Conservation (phyloP, 2,797 vertebrate genomes). For the Ptychadena robeensis region DNA sequence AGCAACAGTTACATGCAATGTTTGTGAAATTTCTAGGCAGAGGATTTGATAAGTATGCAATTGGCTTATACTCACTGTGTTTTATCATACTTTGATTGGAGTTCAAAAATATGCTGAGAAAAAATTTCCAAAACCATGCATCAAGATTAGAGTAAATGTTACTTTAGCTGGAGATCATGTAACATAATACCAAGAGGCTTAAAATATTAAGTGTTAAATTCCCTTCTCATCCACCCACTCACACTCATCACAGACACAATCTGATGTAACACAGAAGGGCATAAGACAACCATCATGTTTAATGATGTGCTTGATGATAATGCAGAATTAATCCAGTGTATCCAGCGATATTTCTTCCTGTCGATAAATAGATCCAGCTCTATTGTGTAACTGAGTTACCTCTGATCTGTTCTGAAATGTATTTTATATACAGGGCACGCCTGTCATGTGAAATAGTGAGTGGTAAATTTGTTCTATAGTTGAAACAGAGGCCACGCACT, state of each 20-base stretch:
- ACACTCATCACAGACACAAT: constrained; percentile 27
- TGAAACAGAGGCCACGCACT: neutral
- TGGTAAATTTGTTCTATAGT: neutral
- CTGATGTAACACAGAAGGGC: constrained; percentile 40
- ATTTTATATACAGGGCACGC: neutral
- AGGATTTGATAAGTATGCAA: constrained; percentile 62
- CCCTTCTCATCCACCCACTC: constrained; percentile 58
- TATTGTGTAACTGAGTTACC: neutral
- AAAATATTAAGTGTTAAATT: constrained; percentile 65
- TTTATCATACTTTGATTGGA: constrained; percentile 60
- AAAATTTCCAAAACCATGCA: constrained; percentile 65
- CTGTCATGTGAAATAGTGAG: neutral
- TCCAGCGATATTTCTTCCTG: constrained; percentile 38
- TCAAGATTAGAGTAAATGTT: constrained; percentile 63
- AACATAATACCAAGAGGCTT: constrained; percentile 64
- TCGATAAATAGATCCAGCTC: constrained; percentile 14
- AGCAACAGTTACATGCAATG: constrained; percentile 56
- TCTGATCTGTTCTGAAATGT: neutral
- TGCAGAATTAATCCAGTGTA: constrained; percentile 46
- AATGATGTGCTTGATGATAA: constrained; percentile 56
- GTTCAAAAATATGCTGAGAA: constrained; percentile 62
- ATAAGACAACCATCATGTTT: constrained; percentile 47
- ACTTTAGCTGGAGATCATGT: constrained; percentile 65
- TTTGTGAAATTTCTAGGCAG: constrained; percentile 60
- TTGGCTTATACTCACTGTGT: constrained; percentile 41